Evolutionary conservation across 2,797 vertebrate species (phyloP).

Genomic region (Pterois miles): DNA sequence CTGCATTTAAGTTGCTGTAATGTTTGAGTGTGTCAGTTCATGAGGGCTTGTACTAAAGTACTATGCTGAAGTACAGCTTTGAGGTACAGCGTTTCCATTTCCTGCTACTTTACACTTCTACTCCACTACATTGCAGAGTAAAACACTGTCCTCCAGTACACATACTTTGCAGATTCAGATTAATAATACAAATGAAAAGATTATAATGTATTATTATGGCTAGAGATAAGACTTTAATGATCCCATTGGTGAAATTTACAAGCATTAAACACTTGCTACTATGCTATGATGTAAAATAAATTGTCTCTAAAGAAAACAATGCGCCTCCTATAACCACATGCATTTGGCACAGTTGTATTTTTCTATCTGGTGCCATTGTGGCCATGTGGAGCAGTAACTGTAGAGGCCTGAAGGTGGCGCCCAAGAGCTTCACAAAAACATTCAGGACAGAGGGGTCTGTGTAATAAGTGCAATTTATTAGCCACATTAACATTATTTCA

Average conservation of each 20-base stretch:
- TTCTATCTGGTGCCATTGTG: neutral
- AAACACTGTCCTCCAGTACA: too few species aligned
- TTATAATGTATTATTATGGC: too few species aligned
- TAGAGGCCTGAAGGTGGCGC: slow-evolving; percentile 20
- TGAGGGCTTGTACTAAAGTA: too few species aligned
- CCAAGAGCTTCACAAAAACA: slow-evolving; percentile 10
- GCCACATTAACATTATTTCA: neutral
- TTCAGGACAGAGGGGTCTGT: neutral
- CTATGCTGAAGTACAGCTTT: too few species aligned
- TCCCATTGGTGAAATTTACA: too few species aligned
- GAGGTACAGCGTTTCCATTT: neutral
- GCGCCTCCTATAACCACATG: too few species aligned
- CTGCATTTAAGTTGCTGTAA: too few species aligned
- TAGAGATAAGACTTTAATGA: too few species aligned
- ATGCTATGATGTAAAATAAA: neutral
- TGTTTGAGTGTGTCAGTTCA: too few species aligned
- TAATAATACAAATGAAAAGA: too few species aligned
- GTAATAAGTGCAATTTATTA: neutral
- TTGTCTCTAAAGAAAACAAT: neutral
- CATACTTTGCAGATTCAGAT: too few species aligned
- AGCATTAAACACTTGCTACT: neutral
- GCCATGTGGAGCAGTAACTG: neutral
- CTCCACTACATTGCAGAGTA: neutral
- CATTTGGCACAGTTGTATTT: neutral
- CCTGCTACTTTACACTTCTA: neutral